Conservation (phyloP, 2,113 vertebrate genomes). For the Forbesichthys papilliferus region DNA sequence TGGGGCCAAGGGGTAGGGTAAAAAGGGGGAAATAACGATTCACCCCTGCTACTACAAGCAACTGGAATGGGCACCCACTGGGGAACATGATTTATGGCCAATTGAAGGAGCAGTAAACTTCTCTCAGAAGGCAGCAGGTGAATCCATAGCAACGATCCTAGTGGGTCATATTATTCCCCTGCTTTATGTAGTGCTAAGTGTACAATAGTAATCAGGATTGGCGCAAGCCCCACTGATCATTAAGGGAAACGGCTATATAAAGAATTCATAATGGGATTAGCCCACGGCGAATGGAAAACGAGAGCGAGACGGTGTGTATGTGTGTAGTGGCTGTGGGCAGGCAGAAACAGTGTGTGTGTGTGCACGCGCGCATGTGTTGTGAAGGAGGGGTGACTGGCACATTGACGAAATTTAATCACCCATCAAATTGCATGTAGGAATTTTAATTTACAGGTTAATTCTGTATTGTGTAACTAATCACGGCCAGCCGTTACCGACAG, state of each 20-base stretch:
- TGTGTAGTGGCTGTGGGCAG: conserved; percentile 61
- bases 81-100: conserved; percentile 99
- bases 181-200: conserved; percentile 99
- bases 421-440: conserved; percentile 99
- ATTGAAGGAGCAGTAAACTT: conserved; percentile 98
- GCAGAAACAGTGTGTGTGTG: conserved; percentile 57
- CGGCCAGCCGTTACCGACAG: conserved; percentile 92
- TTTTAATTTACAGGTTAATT: conserved; percentile 99
- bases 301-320: conserved; percentile 35
- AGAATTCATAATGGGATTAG: conserved; percentile 99
- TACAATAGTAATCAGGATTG: conserved; percentile 99
- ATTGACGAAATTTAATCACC: conserved; percentile 99
- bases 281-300: conserved; percentile 85
- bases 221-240: conserved; percentile 99
- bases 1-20: conserved; percentile 59
- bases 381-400: conserved; percentile 39
- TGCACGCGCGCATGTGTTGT: conserved; percentile 17
- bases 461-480: conserved; percentile 99
- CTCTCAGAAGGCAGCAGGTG: conserved; percentile 93
- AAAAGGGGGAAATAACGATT: conserved; percentile 56
- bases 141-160: conserved; percentile 99
- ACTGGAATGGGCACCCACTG: conserved; percentile 93
- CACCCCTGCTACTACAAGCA: conserved; percentile 89
- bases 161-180: conserved; percentile 99
- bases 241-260: conserved; percentile 99